Base-by-base conservation (phyloP, 2,113 vertebrate genomes). In the Saiga tatarica region DNA sequence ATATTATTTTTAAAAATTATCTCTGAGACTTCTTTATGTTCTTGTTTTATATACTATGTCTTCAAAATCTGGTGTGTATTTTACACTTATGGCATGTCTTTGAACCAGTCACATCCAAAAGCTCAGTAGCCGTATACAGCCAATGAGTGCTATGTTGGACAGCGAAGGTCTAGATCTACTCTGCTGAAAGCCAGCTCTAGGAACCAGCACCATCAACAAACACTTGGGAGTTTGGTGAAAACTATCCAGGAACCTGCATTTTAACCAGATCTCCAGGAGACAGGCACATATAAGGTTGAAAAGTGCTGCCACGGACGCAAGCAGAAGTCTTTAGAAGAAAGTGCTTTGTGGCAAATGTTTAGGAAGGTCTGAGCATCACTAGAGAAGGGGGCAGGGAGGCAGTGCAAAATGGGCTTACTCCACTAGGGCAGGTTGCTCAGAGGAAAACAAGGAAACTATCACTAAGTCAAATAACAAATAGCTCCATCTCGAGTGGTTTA, bases 1-100 rank as follows among this genome's bases (percentile, higher is more conserved):
- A 9, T 78, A 78, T 76, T 57, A 88, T 50, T 36, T 5, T 25
- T 23, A 67, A 59, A 91, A 97, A 23, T 55, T 14, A 59, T 36
- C 79, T 39, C 39, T 17, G 33, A 96, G 45, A 71, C 19, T 45
- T 7, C 55, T 96, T 78, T 21, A 62, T n/a, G 83, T 67, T 93
- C 59, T 85, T 82, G 67, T 47, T 47, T 36, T 47, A 89, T 21
- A 19, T 30, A 71, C 7, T 52, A 33, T 30, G 57, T 95, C 47
- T 94, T 25, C 52, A 59, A 50, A 91, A 57, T 55, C 47, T 81
- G 21, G 4, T 53, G 9, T 71, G 36, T 7, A 10, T 84, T 87
- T 89, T 47, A 42, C 1, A 57, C 28, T 36, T 81, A 19, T 0
- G n/a, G 39, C 36, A 79, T n/a, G 53, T 84, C 59, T 59, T 45